Base-by-base conservation (phyloP, 2,888 invertebrate species). In the Isoperla grammatica region DNA sequence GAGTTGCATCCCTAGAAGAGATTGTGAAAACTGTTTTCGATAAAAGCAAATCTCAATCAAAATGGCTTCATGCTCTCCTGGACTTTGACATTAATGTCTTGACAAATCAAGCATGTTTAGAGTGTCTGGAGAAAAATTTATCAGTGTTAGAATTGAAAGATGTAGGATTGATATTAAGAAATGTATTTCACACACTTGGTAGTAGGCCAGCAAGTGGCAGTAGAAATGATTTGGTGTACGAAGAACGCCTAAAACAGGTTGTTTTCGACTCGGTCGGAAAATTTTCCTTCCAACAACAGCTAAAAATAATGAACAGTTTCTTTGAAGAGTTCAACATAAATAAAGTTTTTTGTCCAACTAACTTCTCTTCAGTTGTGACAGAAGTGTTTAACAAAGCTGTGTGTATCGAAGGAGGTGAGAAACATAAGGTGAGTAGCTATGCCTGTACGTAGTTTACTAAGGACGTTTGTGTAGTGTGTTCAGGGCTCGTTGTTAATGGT, bases 31-130 rank as follows among this genome's bases (percentile, higher is more conserved):
- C 56, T 49, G 35, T 64, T 39, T 48, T 45, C 6, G 54, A 61
- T 19, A 29, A 45, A 8, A 53, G 50, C 4, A 62, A 57, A 48
- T 20, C 56, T 9, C 57, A 53, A 19, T 49, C n/a, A 4, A 64
- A 64, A 20, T 64, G 64, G 64, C 57, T 64, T 20, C 56, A 56
- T 54, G 61, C 61, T n/a, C 45, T 64, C 4, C 13, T 62, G 0
- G 46, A 56, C 9, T n/a, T 43, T 15, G 45, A 50, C 39, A 39
- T 15, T 6, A 29, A 42, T 20, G 13, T 39, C 4, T 40, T 63
- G 2, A 17, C 19, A 20, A 23, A 61, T 46, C 54, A 60, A 23
- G 39, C 11, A 6, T 59, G 43, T 62, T 2, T 57, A 15, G 40
- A 56, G 8, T 55, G 57, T 12, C 19, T 64, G 12, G 49, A 57